phyloP scores from a whole-genome alignment of 1,140 invertebrate species.

The Zeugodacus cucurbitae region DNA sequence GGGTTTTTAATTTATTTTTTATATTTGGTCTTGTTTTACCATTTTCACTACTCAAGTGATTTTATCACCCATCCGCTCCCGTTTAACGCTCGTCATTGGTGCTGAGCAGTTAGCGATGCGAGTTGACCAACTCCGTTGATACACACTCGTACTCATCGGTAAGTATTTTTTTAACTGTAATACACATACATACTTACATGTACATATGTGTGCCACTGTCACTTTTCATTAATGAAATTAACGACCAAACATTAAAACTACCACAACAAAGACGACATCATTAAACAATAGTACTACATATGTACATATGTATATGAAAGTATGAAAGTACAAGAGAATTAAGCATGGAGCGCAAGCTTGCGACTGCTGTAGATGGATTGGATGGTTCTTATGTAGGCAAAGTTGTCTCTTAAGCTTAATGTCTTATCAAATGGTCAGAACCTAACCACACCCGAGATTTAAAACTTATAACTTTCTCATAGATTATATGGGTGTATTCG shows the following conservation, averaged over 20 bases:
- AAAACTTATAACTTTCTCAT: too few species aligned
- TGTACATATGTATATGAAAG: background rate
- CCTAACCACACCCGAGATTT: too few species aligned
- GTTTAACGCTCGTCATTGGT: background rate
- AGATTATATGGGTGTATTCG: too few species aligned
- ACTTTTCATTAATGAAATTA: slow-evolving; percentile 32
- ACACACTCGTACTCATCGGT: too few species aligned
- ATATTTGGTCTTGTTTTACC: background rate
- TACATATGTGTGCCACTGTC: slow-evolving; percentile 21
- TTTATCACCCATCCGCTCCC: slow-evolving; percentile 20
- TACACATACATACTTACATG: background rate
- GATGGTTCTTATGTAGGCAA: background rate
- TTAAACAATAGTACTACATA: background rate
- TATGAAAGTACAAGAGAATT: background rate
- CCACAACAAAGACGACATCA: background rate
- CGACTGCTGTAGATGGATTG: background rate
- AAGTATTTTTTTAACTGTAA: background rate
- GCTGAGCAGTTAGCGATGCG: background rate
- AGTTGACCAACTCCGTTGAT: background rate
- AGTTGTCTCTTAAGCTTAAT: too few species aligned
- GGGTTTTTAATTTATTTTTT: background rate
- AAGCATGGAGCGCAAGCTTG: background rate
- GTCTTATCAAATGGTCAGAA: too few species aligned
- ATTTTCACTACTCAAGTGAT: background rate
- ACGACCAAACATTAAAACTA: background rate